Percentiles rank a stretch among this genome's conserved stretches.
Evolutionary conservation across 2,888 invertebrate species (phyloP).

Genomic region (Xanthorhoe spadicearia): DNA sequence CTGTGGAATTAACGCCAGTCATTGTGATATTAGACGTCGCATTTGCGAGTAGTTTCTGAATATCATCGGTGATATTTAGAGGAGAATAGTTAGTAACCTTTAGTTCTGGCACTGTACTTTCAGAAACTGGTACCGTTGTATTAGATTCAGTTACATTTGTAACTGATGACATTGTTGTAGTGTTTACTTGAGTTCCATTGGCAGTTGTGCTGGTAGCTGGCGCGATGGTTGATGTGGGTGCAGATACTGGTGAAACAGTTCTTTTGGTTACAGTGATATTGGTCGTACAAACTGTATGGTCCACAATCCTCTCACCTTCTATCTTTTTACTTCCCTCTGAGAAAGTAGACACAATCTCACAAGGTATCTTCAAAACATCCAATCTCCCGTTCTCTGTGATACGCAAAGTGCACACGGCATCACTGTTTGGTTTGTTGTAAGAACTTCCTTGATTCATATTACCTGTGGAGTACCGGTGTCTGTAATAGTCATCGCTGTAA

Average conservation of each 20-base stretch:
- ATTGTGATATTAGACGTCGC: background rate
- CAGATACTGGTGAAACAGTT: conserved; percentile 8
- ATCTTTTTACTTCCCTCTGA: conserved; percentile 61
- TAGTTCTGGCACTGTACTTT: background rate
- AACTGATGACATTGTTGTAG: conserved; percentile 16
- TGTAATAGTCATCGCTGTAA: conserved; percentile 75
- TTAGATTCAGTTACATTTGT: conserved; percentile 24
- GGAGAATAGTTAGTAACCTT: conserved; percentile 13
- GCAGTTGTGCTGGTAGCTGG: too few species aligned
- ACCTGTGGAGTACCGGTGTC: conserved; percentile 56
- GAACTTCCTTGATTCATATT: conserved; percentile 19
- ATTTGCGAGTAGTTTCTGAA: background rate
- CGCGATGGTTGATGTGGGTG: background rate
- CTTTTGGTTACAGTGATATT: conserved; percentile 55
- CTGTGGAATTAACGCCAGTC: background rate
- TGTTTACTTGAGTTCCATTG: conserved; percentile 10
- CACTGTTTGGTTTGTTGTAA: conserved; percentile 51
- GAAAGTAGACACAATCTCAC: conserved; percentile 79
- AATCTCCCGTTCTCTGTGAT: conserved; percentile 63
- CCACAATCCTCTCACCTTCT: conserved; percentile 47
- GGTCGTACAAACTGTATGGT: conserved; percentile 63
- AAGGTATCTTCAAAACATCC: conserved; percentile 70
- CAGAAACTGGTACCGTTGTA: conserved; percentile 15
- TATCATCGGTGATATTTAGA: conserved; percentile 13
- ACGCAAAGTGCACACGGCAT: conserved; percentile 66